Evolutionary conservation across 2,797 vertebrate species (phyloP).

Genomic region (Lemur catta): DNA sequence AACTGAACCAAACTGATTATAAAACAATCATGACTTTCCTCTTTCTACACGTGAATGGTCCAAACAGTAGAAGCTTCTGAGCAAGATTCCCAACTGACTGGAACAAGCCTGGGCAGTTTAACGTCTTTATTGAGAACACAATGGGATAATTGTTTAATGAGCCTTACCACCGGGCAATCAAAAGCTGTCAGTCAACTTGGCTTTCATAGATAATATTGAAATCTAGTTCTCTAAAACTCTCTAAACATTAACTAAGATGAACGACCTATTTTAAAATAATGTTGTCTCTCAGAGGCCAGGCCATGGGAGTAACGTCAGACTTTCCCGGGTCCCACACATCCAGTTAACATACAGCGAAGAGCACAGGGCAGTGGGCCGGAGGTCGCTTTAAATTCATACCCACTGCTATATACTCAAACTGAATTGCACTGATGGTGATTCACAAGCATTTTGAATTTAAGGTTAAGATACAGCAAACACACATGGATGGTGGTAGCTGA

Average conservation of each 20-base stretch:
- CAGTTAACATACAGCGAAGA: not conserved
- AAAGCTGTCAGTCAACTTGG: constrained; percentile 20
- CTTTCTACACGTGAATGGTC: not conserved
- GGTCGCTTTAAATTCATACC: not conserved
- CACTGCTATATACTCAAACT: not conserved
- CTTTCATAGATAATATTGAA: constrained; percentile 41
- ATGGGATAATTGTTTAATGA: constrained; percentile 16
- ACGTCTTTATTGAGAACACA: constrained; percentile 1
- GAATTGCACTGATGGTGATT: not conserved
- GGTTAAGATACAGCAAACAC: not conserved
- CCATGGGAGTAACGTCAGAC: not conserved
- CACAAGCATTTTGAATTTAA: not conserved
- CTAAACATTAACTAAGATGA: constrained; percentile 45
- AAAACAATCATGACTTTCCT: not conserved
- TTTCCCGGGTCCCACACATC: not conserved
- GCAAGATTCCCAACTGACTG: not conserved
- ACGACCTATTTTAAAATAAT: not conserved
- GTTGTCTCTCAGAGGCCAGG: not conserved
- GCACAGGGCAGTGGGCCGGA: fast-evolving
- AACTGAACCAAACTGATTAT: not conserved
- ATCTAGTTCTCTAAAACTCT: constrained; percentile 35
- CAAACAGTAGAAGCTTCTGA: not conserved
- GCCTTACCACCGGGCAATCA: not conserved
- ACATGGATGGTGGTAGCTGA: not conserved
- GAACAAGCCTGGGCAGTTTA: not conserved